Evolutionary conservation across 2,113 vertebrate genomes (phyloP).

Genomic region (Aphyosemion australe): DNA sequence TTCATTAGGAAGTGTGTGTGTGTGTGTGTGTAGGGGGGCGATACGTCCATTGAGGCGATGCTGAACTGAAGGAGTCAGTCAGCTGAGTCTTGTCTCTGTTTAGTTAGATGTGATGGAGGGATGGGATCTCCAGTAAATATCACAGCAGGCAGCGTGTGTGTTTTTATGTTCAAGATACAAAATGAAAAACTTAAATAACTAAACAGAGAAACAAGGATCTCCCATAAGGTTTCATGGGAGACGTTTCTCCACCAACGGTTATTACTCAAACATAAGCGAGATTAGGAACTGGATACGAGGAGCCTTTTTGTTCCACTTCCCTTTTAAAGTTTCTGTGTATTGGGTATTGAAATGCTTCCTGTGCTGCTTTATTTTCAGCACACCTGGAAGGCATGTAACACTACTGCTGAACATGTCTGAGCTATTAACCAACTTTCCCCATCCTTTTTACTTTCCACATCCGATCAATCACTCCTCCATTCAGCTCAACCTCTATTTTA

Average conservation of each 20-base stretch:
- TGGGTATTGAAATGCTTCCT: constrained; percentile 53
- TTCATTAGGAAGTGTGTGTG: constrained; percentile 29
- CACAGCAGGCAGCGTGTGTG: constrained; percentile 39
- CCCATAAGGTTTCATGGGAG: constrained; percentile 31
- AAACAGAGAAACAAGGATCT: constrained; percentile 26
- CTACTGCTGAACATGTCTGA: constrained; percentile 53
- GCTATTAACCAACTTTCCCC: constrained; percentile 41
- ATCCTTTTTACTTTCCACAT: constrained; percentile 32
- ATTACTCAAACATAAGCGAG: constrained; percentile 43
- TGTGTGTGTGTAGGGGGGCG: neutral
- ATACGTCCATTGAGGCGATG: constrained; percentile 26
- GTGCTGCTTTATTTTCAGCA: constrained; percentile 57
- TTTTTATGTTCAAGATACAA: constrained; percentile 42
- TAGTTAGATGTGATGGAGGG: constrained; percentile 41
- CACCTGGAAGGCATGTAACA: constrained; percentile 56
- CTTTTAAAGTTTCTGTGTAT: constrained; percentile 62
- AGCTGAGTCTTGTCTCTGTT: constrained; percentile 57
- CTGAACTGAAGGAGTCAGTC: constrained; percentile 38
- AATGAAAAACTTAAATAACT: constrained; percentile 21
- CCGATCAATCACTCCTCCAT: constrained; percentile 55
- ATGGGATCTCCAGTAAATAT: constrained; percentile 36
- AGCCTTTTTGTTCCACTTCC: constrained; percentile 38
- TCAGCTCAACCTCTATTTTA: constrained; percentile 40
- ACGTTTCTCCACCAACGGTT: neutral
- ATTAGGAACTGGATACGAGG: constrained; percentile 50